A percentile compares a stretch with the other conserved stretches of the same genome.
Conservation (phyloP, 2,797 vertebrate genomes). For the Oceanodroma leucorhoa region DNA sequence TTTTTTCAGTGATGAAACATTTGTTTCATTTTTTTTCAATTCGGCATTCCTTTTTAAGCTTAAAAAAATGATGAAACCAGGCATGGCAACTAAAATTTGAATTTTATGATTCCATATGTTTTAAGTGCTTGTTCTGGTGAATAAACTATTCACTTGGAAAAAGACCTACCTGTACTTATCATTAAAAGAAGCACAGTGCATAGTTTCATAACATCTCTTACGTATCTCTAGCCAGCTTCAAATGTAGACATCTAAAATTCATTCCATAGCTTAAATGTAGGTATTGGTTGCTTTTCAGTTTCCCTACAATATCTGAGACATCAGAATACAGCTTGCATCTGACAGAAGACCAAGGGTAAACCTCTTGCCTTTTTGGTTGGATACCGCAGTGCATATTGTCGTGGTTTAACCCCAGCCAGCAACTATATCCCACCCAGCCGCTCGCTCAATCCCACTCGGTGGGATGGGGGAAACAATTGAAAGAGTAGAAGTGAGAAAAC, state of each 20-base stretch:
- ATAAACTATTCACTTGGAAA: neutral
- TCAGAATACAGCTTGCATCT: neutral
- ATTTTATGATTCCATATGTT: neutral
- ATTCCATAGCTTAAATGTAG: neutral
- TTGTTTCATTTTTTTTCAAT: neutral
- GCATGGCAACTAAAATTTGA: neutral
- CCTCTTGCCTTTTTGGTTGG: neutral
- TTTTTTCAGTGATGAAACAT: neutral
- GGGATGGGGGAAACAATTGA: neutral
- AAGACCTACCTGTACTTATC: neutral
- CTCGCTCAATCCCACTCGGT: fast-evolving
- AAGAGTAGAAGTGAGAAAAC: neutral
- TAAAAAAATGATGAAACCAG: neutral
- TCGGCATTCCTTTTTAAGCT: neutral
- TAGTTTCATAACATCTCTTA: neutral
- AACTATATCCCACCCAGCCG: neutral
- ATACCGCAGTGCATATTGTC: neutral
- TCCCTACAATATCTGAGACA: neutral
- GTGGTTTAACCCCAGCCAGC: neutral
- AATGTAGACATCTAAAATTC: neutral
- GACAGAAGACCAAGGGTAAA: neutral
- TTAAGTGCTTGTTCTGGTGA: neutral
- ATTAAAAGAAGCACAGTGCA: neutral
- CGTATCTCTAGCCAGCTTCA: neutral
- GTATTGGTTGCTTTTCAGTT: neutral